Percentiles rank a stretch among this genome's conserved stretches.
phyloP scores from a whole-genome alignment of 2,888 invertebrate genomes.

The Dicyrtoma fusca region DNA sequence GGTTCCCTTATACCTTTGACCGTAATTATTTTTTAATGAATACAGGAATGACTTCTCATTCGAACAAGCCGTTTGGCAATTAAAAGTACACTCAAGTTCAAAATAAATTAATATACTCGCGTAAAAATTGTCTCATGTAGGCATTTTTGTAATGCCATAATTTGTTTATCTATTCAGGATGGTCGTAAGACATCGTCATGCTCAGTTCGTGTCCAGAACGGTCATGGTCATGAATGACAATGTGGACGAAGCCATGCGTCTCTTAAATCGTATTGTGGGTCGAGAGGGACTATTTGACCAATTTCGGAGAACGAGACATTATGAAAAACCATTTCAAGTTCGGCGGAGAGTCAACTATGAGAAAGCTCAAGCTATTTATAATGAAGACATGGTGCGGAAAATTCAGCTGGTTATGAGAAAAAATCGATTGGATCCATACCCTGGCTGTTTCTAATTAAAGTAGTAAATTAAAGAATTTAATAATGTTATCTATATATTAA shows the following conservation, averaged over 20 bases:
- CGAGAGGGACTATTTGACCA: conserved; percentile 79
- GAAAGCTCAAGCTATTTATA: conserved; percentile 87
- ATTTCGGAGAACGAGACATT: conserved; percentile 77
- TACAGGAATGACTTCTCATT: too few relatives aligned
- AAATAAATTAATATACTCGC: too few relatives aligned
- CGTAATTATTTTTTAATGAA: too few relatives aligned
- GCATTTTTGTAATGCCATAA: too few relatives aligned
- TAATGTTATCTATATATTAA: too few relatives aligned
- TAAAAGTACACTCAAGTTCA: too few relatives aligned
- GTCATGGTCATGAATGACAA: conserved; percentile 89
- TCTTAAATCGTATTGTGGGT: conserved; percentile 82
- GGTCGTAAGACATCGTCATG: conserved; percentile 62
- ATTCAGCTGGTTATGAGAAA: conserved; percentile 84
- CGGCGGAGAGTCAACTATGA: conserved; percentile 86
- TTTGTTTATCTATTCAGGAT: not conserved
- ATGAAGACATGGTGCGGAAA: conserved; percentile 93
- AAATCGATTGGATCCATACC: conserved; percentile 81
- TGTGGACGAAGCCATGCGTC: conserved; percentile 82
- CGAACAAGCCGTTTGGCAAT: too few relatives aligned
- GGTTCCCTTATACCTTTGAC: too few relatives aligned
- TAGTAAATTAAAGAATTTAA: too few relatives aligned
- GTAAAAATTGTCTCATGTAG: too few relatives aligned
- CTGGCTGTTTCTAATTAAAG: conserved; percentile 71
- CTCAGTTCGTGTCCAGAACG: conserved; percentile 80
- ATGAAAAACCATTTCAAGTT: conserved; percentile 86